A percentile compares a stretch with the other conserved stretches of the same genome.
Evolutionary conservation across 2,113 vertebrate species (phyloP).

Genomic region (Proteles cristata): DNA sequence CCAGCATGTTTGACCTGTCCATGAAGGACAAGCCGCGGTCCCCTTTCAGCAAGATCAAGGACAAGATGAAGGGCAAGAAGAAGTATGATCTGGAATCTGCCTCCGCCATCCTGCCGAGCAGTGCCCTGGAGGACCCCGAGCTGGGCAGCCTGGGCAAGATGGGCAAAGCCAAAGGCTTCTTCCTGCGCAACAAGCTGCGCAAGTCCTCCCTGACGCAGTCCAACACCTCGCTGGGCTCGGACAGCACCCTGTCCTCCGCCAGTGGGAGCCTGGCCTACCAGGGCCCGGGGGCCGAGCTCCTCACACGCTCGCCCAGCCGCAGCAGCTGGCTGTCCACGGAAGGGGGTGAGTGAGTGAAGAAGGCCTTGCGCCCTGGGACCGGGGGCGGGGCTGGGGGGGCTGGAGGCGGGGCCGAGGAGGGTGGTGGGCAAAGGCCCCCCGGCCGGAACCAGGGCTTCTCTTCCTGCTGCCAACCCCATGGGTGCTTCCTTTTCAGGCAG

Average conservation of each 20-base stretch:
- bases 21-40: constrained; percentile 94
- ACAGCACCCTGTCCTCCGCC: constrained; percentile 95
- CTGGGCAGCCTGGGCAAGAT: constrained; percentile 88
- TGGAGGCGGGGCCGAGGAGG: neutral
- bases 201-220: constrained; percentile 95
- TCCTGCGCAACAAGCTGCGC: constrained; percentile 92
- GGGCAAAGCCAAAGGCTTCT: constrained; percentile 93
- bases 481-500: constrained; percentile 71
- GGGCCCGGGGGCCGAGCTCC: constrained; percentile 87
- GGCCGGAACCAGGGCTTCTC: accelerated
- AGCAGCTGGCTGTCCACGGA: constrained; percentile 93
- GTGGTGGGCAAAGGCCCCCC: accelerated
- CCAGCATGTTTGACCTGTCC: constrained; percentile 99
- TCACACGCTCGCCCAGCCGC: constrained; percentile 88
- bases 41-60: constrained; percentile 94
- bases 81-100: constrained; percentile 90
- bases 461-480: accelerated
- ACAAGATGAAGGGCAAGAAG: constrained; percentile 94
- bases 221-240: constrained; percentile 95
- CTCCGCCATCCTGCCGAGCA: constrained; percentile 91
- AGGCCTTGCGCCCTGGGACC: accelerated
- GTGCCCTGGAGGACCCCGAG: constrained; percentile 91
- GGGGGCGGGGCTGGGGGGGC: neutral
- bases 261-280: constrained; percentile 91
- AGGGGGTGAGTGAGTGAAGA: constrained; percentile 87